A percentile compares a stretch with the other conserved stretches of the same genome.
Evolutionary conservation across 2,113 vertebrate species (phyloP).

Genomic region (Colaptes auratus): DNA sequence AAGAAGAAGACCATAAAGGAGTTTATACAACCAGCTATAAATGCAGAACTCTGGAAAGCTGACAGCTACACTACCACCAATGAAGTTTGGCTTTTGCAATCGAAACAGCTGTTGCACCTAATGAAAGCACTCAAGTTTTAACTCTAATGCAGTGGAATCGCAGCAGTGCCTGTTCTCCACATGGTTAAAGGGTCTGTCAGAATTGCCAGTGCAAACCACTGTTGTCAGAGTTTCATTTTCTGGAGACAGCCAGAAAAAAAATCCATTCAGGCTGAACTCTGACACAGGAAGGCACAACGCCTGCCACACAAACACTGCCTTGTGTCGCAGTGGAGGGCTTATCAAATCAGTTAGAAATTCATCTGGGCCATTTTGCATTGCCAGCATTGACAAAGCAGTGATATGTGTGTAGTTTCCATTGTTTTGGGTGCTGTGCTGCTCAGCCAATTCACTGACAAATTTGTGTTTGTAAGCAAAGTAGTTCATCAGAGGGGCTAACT

Average conservation of each 20-base stretch:
- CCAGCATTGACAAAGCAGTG: neutral
- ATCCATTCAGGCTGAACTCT: slow-evolving; percentile 24
- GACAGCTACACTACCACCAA: slow-evolving; percentile 59
- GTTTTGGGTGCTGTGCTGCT: neutral
- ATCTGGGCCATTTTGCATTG: slow-evolving; percentile 1
- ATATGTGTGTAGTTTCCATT: neutral
- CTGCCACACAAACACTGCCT: slow-evolving; percentile 22
- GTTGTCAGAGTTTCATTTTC: slow-evolving; percentile 41
- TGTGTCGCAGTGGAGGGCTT: neutral
- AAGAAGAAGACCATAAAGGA: slow-evolving; percentile 59
- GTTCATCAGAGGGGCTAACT: slow-evolving; percentile 18
- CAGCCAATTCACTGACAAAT: neutral
- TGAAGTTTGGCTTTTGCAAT: slow-evolving; percentile 71
- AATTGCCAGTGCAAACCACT: slow-evolving; percentile 51
- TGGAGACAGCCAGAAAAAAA: slow-evolving; percentile 53
- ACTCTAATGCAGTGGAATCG: slow-evolving; percentile 73
- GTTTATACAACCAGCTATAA: slow-evolving; percentile 66
- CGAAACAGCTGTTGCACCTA: slow-evolving; percentile 80
- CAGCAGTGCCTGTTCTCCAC: slow-evolving; percentile 60
- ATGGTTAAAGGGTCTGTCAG: slow-evolving; percentile 64
- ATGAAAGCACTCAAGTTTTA: slow-evolving; percentile 73
- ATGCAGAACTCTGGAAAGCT: slow-evolving; percentile 59
- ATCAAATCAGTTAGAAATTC: slow-evolving; percentile 29
- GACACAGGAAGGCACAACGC: slow-evolving; percentile 5
- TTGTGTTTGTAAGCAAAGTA: neutral